These are phyloP conservation scores for Drosophila subpulchrella DNA, from an alignment of 1,140 invertebrate species.

Conservation along the genomic window DNA sequence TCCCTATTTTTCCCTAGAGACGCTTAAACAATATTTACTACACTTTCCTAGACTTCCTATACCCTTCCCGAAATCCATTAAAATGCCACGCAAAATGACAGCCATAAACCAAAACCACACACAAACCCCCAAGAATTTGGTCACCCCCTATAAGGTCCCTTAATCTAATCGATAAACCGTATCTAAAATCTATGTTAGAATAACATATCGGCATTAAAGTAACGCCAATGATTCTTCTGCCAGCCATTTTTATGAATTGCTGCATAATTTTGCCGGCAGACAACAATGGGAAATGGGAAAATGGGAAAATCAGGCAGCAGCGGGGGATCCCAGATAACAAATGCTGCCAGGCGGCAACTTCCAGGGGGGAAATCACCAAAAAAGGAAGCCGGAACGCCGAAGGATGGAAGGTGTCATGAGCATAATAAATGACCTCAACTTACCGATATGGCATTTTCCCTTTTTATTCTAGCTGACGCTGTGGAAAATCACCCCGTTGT, in stretches of 20 bases:
- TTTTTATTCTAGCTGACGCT: conserved; percentile 55
- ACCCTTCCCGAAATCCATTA: conserved; percentile 28
- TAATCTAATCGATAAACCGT: conserved; percentile 58
- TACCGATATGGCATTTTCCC: conserved; percentile 64
- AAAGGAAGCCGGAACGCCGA: conserved; percentile 13
- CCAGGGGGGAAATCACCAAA: not conserved
- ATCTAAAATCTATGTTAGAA: conserved; percentile 63
- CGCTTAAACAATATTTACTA: not conserved
- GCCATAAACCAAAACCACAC: conserved; percentile 49
- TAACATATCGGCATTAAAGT: conserved; percentile 56
- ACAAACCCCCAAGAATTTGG: conserved; percentile 7
- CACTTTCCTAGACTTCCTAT: not conserved
- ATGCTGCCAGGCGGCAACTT: conserved; percentile 54
- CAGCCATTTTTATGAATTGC: conserved; percentile 75
- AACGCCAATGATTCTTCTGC: conserved; percentile 19
- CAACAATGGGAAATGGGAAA: conserved; percentile 48
- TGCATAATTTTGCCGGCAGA: conserved; percentile 67
- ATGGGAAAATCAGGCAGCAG: conserved; percentile 1
- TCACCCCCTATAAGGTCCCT: conserved; percentile 12
- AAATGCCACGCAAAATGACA: conserved; percentile 29
- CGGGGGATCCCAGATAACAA: conserved; percentile 50
- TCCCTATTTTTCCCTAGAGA: not conserved
- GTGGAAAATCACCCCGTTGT: conserved; percentile 69
- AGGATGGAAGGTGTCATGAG: conserved; percentile 72
- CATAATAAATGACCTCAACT: conserved; percentile 79